These are phyloP conservation scores for Acleris sparsana DNA, from an alignment of 2,888 invertebrate species.

Conservation along the genomic window DNA sequence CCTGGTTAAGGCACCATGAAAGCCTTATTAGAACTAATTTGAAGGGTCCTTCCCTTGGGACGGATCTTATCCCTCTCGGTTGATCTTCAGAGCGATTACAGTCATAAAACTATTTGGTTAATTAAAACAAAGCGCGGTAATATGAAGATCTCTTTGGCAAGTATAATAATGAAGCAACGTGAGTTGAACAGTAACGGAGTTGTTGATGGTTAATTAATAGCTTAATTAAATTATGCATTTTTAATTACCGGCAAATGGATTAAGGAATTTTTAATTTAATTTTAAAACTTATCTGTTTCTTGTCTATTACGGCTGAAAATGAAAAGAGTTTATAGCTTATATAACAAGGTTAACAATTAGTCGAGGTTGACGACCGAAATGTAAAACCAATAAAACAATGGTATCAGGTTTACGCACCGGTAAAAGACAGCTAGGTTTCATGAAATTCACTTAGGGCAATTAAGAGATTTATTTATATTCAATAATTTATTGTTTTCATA, in stretches of 20 bases:
- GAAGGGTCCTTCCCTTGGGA: not conserved
- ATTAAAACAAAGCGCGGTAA: slow-evolving; percentile 9
- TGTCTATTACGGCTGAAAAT: too few species aligned
- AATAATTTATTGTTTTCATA: too few species aligned
- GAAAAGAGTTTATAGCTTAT: too few species aligned
- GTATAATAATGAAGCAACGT: not conserved
- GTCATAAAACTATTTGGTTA: slow-evolving; percentile 8
- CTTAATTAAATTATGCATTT: slow-evolving; percentile 3
- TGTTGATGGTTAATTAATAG: slow-evolving; percentile 19
- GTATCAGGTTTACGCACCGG: too few species aligned
- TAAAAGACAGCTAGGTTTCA: too few species aligned
- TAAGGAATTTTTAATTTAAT: too few species aligned
- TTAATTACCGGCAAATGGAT: not conserved
- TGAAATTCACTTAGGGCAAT: too few species aligned
- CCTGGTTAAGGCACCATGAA: not conserved
- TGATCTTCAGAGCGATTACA: slow-evolving; percentile 2
- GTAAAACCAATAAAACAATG: too few species aligned
- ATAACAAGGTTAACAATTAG: too few species aligned
- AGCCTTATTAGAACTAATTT: slow-evolving; percentile 7
- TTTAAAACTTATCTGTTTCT: too few species aligned
- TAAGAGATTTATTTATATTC: too few species aligned
- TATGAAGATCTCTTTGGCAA: not conserved
- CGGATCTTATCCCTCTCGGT: slow-evolving; percentile 1
- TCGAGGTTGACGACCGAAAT: too few species aligned
- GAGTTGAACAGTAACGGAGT: not conserved